Base-by-base conservation (phyloP, 64 coral and sea anemone species). In the Orbicella faveolata region DNA sequence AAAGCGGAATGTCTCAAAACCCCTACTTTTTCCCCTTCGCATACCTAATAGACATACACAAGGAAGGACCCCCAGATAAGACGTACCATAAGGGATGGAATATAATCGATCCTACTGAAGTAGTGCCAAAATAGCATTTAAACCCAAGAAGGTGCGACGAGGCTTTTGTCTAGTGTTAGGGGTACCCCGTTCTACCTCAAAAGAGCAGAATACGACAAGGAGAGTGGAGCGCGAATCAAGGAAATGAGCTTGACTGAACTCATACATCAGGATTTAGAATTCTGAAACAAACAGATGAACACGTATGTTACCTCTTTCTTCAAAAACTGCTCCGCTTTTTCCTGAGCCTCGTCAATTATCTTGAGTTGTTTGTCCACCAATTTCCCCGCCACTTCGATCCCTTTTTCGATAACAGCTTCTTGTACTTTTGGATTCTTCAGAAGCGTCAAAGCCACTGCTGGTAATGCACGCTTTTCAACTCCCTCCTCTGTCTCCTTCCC, bases 381-480 rank as follows among this genome's bases (percentile, higher is more conserved):
- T 48, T 88, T 87, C 23, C 83, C 83, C 10, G 68, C 83, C 34
- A 87, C 83, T 74, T 87, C 83, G 34, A 87, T 87, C 6, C 85
- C 85, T 74, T 88, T 88, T 2, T 88, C 85, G 9, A 88, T 57
- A 53, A 88, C 66, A 34, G 85, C 85, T n/a, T 88, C 41, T 88
- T 88, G 85, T 12, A 88, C 85, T 34, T 88, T 73, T 57, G 68
- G 64, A 34, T 88, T 88, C 34, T 73, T 75, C 35, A 74, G 7
- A 74, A 73, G 36, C 1, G 16, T 0, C 37, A 39, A 59, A 39
- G 69, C 69, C 33, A 15, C 41, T 5, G 36, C 85, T 54, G 85
- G 79, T 63, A 63, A 26, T 59, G 63, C 79, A 13, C 59, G 48
- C 36, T 83, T 83, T 35, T 74, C 33, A 34, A 0, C 0, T 35